Conservation (phyloP, 2,113 vertebrate species). For the Loxodonta africana region DNA sequence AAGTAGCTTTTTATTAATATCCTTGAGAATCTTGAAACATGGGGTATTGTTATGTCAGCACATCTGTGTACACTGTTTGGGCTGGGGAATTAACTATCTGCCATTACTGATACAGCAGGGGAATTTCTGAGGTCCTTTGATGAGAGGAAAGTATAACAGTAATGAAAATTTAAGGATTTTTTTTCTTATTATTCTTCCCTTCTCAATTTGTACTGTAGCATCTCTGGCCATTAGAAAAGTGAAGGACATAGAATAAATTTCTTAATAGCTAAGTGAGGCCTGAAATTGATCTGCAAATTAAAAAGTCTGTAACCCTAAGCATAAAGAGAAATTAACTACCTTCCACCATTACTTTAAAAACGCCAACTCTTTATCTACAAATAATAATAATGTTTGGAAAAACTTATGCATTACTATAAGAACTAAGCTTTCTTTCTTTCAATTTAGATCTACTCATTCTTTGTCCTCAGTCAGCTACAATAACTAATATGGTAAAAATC, state of each 20-base stretch:
- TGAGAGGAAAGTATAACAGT: slow-evolving; percentile 17
- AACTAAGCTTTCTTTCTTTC: slow-evolving; percentile 12
- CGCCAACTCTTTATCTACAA: slow-evolving; percentile 69
- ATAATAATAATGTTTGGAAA: slow-evolving; percentile 58
- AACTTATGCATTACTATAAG: slow-evolving; percentile 53
- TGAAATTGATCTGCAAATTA: slow-evolving; percentile 67
- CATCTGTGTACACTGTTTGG: slow-evolving; percentile 78
- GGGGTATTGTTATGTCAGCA: slow-evolving; percentile 78
- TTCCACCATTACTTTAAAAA: slow-evolving; percentile 63
- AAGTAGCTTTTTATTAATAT: slow-evolving; percentile 78
- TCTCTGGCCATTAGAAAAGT: slow-evolving; percentile 67
- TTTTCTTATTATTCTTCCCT: not conserved
- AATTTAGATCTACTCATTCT: slow-evolving; percentile 63
- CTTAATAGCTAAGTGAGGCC: slow-evolving; percentile 69
- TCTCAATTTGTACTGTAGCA: slow-evolving; percentile 74
- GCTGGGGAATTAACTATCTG: slow-evolving; percentile 83
- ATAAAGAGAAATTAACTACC: slow-evolving; percentile 71
- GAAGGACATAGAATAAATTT: slow-evolving; percentile 66
- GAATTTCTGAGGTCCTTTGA: slow-evolving; percentile 74
- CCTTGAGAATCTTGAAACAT: slow-evolving; percentile 78
- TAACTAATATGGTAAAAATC: slow-evolving; percentile 71
- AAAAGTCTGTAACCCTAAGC: slow-evolving; percentile 53
- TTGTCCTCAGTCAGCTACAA: slow-evolving; percentile 56
- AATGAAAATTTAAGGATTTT: slow-evolving; percentile 69
- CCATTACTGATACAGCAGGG: slow-evolving; percentile 75